A percentile compares a stretch with the other conserved stretches of the same genome.
Conservation (phyloP, 2,113 vertebrate species). For the Pyxicephalus adspersus region DNA sequence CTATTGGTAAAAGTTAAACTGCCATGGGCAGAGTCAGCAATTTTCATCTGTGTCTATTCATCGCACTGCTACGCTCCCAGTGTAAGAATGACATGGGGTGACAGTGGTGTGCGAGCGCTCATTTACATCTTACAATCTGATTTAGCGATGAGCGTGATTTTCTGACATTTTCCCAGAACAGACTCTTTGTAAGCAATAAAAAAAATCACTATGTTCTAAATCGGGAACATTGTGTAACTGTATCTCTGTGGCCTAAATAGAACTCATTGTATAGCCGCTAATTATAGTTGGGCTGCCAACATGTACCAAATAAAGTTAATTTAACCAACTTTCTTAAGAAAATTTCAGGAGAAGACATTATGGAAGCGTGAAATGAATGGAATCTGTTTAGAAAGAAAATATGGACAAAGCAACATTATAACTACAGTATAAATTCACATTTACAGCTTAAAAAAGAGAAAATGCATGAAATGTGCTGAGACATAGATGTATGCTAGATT, state of each 20-base stretch:
- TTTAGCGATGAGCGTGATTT: conserved; percentile 6
- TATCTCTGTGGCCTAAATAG: background rate
- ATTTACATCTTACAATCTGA: conserved; percentile 6
- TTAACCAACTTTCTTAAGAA: background rate
- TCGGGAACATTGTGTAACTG: background rate
- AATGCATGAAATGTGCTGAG: too few species aligned
- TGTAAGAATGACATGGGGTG: conserved; percentile 20
- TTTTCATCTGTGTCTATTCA: conserved; percentile 40
- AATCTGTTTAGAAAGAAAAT: too few species aligned
- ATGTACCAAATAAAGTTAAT: background rate
- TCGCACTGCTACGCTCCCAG: background rate
- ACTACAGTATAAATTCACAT: background rate
- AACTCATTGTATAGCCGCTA: background rate
- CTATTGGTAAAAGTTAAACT: background rate
- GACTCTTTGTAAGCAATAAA: too few species aligned
- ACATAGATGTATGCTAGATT: too few species aligned
- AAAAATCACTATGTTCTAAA: conserved; percentile 20
- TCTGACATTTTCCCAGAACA: conserved; percentile 18
- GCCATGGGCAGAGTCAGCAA: conserved; percentile 29
- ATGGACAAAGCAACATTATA: background rate
- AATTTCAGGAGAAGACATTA: too few species aligned
- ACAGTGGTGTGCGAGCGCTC: conserved; percentile 9
- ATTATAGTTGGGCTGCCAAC: background rate
- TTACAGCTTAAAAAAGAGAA: too few species aligned
- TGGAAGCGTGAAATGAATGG: background rate